Conservation (phyloP, 2,888 invertebrate genomes). For the Polydrusus pterygomalis region DNA sequence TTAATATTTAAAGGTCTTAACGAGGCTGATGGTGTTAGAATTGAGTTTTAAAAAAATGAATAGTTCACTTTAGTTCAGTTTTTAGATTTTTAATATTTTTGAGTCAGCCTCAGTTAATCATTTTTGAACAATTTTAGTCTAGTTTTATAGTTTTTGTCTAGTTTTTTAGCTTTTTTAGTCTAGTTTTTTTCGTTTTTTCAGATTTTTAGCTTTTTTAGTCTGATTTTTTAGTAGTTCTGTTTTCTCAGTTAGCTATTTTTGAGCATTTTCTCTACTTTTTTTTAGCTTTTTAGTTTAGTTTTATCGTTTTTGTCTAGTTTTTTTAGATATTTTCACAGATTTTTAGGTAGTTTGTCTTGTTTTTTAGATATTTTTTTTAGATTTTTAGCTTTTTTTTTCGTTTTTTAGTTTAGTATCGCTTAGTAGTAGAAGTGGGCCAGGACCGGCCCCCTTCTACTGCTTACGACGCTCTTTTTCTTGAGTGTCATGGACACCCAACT, state of each 20-base stretch:
- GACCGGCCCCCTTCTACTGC: too few species aligned
- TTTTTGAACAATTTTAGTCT: too few species aligned
- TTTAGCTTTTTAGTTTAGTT: not conserved
- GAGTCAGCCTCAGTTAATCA: not conserved
- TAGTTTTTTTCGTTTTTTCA: too few species aligned
- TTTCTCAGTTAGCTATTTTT: not conserved
- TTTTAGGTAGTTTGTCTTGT: not conserved
- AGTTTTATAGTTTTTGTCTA: too few species aligned
- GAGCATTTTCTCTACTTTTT: not conserved
- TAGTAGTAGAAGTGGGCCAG: too few species aligned
- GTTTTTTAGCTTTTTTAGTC: too few species aligned
- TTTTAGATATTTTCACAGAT: not conserved
- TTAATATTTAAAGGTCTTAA: not conserved
- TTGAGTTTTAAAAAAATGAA: not conserved
- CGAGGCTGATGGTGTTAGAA: not conserved
- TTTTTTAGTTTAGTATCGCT: not conserved
- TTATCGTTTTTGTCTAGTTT: not conserved
- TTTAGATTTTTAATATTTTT: not conserved
- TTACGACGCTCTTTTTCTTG: too few species aligned
- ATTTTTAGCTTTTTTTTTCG: not conserved
- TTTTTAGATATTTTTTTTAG: too few species aligned
- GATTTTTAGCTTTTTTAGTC: too few species aligned
- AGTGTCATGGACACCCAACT: too few species aligned
- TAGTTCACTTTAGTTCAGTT: not conserved
- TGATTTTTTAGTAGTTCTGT: too few species aligned